Conservation (phyloP, 2,888 invertebrate genomes). For the Orthosia gracilis region DNA sequence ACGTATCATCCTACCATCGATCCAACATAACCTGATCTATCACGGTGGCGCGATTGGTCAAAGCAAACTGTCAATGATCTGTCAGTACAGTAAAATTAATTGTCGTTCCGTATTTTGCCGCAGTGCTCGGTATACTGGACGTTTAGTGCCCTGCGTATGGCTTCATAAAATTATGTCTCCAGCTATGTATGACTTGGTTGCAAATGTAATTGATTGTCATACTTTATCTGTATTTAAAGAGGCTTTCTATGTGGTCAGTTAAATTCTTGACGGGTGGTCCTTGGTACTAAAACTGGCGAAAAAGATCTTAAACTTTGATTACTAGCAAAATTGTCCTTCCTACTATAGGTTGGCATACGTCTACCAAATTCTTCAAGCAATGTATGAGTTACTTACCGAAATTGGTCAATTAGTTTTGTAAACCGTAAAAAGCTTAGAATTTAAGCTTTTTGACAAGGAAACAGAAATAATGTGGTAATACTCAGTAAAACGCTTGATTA, state of each 20-base stretch:
- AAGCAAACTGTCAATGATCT: not conserved
- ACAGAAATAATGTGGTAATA: no score
- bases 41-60: conserved; percentile 2
- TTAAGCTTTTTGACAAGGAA: no score
- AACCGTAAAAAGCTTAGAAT: no score
- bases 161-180: conserved; percentile 53
- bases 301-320: not conserved
- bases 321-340: not conserved
- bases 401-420: no score
- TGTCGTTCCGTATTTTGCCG: not conserved
- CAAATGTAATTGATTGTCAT: conserved; percentile 33
- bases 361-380: not conserved
- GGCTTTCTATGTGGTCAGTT: not conserved
- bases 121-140: not conserved
- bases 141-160: conserved; percentile 32
- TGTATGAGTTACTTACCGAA: no score
- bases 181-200: conserved; percentile 36
- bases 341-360: not conserved
- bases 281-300: not conserved
- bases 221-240: conserved; percentile 2
- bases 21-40: conserved; percentile 10
- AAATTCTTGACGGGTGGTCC: not conserved
- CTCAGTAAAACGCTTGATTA: no score
- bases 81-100: not conserved
- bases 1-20: conserved; percentile 8